phyloP scores from a whole-genome alignment of 2,113 vertebrate species.

The human (Homo sapiens) region GRCh38 chr3:9972001-9972500 shows the following conservation, averaged over 20 bases:
- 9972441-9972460: not conserved
- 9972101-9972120: not conserved
- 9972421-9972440: not conserved
- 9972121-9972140: not conserved
- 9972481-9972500: no score
- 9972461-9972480: not conserved
- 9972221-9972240: not conserved
- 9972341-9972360: not conserved
- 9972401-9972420: not conserved
- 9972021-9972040: no score
- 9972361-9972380: not conserved
- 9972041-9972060: no score
- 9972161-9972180: not conserved
- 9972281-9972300: not conserved
- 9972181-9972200: not conserved
- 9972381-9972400: not conserved
- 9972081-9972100: not conserved
- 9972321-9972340: not conserved
- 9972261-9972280: not conserved
- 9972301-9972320: not conserved
- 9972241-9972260: not conserved
- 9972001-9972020: not conserved
- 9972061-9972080: not conserved
- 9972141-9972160: not conserved
- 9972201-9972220: not conserved